Conservation (phyloP, 2,888 invertebrate genomes). For the Temnothorax rugatulus region DNA sequence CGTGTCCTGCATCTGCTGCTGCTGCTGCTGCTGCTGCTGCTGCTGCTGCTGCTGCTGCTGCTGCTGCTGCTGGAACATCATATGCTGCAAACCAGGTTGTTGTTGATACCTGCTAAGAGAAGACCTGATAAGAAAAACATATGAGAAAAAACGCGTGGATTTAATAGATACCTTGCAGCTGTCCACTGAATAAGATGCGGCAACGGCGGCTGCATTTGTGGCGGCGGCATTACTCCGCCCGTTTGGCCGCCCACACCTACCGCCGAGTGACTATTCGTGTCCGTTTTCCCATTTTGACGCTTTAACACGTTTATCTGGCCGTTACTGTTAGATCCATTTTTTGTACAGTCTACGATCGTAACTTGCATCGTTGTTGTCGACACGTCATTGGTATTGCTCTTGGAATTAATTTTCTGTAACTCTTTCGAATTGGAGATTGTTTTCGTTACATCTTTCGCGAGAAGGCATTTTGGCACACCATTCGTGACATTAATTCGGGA, state of each 20-base stretch:
- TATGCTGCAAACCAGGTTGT: slow-evolving; percentile 85
- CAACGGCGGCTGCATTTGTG: slow-evolving; percentile 87
- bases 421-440: slow-evolving; percentile 65
- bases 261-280: slow-evolving; percentile 74
- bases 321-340: slow-evolving; percentile 63
- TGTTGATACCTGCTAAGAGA: slow-evolving; percentile 81
- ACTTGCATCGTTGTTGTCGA: slow-evolving; percentile 56
- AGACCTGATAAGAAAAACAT: not conserved
- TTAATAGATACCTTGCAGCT: slow-evolving; percentile 78
- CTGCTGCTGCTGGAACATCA: slow-evolving; percentile 87
- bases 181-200: slow-evolving; percentile 86
- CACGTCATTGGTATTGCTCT: slow-evolving; percentile 60
- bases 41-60: too few species aligned
- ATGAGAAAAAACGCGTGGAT: not conserved
- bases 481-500: slow-evolving; percentile 58
- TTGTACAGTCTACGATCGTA: slow-evolving; percentile 59
- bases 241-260: slow-evolving; percentile 86
- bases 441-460: slow-evolving; percentile 57
- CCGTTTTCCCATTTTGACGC: slow-evolving; percentile 79
- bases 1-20: slow-evolving; percentile 86
- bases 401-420: slow-evolving; percentile 59
- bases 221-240: slow-evolving; percentile 87
- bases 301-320: slow-evolving; percentile 59
- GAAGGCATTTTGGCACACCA: slow-evolving; percentile 60
- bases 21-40: slow-evolving; percentile 86